Conservation (phyloP, 2,888 invertebrate species). For the Xylocampa areola region DNA sequence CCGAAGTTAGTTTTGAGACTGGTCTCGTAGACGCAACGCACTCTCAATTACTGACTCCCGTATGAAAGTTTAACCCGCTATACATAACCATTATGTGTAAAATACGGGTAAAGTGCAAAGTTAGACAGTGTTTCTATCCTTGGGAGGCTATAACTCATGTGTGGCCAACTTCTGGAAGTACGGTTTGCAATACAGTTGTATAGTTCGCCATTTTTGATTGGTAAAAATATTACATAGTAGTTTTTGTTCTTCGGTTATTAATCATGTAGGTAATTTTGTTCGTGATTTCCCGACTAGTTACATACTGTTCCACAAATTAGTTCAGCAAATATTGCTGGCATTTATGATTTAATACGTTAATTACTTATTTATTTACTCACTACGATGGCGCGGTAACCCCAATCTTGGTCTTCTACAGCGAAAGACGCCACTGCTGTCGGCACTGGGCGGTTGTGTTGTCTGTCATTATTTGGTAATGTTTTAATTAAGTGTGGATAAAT, state of each 20-base stretch:
- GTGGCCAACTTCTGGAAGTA: slow-evolving; percentile 82
- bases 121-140: slow-evolving; percentile 87
- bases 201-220: slow-evolving; percentile 28
- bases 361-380: too few species aligned
- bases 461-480: too few species aligned
- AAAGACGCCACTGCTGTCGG: too few species aligned
- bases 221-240: slow-evolving; percentile 18
- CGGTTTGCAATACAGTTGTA: slow-evolving; percentile 63
- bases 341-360: too few species aligned
- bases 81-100: slow-evolving; percentile 88
- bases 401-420: too few species aligned
- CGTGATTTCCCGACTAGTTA: too few species aligned
- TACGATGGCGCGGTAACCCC: too few species aligned
- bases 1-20: slow-evolving; percentile 54
- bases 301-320: too few species aligned
- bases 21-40: slow-evolving; percentile 76
- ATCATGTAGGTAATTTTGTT: slow-evolving; percentile 1
- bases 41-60: slow-evolving; percentile 83
- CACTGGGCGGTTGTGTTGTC: too few species aligned
- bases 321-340: too few species aligned
- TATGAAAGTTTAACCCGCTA: slow-evolving; percentile 81
- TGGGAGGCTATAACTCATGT: slow-evolving; percentile 87
- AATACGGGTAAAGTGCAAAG: slow-evolving; percentile 88
- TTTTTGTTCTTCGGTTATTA: slow-evolving; percentile 21
- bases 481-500: too few species aligned